Base-by-base conservation (phyloP, 1,140 invertebrate genomes). In the Leucophenga varia region DNA sequence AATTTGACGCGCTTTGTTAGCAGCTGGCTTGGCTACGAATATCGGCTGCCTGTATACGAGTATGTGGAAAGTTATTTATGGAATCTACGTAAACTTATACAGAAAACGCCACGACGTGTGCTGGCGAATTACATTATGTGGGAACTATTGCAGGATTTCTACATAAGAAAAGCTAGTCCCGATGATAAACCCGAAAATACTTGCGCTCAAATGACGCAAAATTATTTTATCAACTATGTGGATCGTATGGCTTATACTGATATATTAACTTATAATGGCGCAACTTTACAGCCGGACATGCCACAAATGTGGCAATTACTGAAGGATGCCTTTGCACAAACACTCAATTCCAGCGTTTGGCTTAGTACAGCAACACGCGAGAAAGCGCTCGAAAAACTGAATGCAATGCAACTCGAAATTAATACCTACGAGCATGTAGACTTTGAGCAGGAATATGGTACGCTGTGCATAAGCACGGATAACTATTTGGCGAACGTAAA, bases 401-500 rank as follows among this genome's bases (percentile, higher is more conserved):
- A 45, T 21, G 46, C 40, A 2, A 72, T 72, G 69, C 31, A 18
- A 3, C 60, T 69, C 8, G 50, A 55, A 14, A 54, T 72, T 12
- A 39, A 55, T n/a, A 53, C 61, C 18, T 40, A 54, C 0, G 48
- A 54, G 4, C 16, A 44, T 1, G 43, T 52, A 3, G 39, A 72
- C 30, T 69, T 64, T 17, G 64, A 82, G 53, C 75, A 83, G 35
- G 79, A 73, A 47, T 79, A 79, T 44, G 54, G 61, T 10, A 44
- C 52, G 0, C 52, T 88, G 47, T 79, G 81, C 38, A 69, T 88
- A 13, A 76, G 76, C 28, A 68, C 74, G 2, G 82, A 89, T 49
- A 84, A 92, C 51, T 97, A 95, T 72, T 98, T 97, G 58, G 79
- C 86, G 42, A 98, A 97, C 65, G 94, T 95, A 52, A 64, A 86